phyloP scores from a whole-genome alignment of 2,888 invertebrate species.

The Cerastis leucographa region DNA sequence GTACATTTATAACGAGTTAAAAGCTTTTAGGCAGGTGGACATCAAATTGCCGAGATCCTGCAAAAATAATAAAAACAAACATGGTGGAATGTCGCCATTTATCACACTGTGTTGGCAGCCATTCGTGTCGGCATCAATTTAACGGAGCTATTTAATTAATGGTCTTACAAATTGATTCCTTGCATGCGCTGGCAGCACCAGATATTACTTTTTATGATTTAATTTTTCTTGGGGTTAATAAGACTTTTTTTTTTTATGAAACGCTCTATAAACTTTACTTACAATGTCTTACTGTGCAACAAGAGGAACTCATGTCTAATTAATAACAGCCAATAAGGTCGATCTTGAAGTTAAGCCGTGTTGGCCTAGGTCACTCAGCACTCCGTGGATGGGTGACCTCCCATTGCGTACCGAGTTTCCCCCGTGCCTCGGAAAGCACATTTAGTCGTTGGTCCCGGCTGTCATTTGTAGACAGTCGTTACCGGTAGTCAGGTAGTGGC shows the following conservation, averaged over 20 bases:
- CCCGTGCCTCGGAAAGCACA: too few relatives aligned
- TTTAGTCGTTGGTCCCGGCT: too few relatives aligned
- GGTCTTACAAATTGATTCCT: constrained; percentile 70
- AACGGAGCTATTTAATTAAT: constrained; percentile 71
- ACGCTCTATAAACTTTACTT: not conserved
- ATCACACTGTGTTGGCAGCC: constrained; percentile 58
- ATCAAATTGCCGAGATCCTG: constrained; percentile 12
- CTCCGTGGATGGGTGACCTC: too few relatives aligned
- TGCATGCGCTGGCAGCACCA: constrained; percentile 57
- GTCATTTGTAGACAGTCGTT: too few relatives aligned
- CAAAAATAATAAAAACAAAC: constrained; percentile 51
- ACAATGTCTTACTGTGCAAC: too few relatives aligned
- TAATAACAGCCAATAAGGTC: too few relatives aligned
- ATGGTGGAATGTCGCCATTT: constrained; percentile 52
- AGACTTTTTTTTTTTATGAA: not conserved
- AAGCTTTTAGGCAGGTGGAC: constrained; percentile 34
- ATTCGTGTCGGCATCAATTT: constrained; percentile 69
- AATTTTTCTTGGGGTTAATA: constrained; percentile 6
- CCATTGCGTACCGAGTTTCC: too few relatives aligned
- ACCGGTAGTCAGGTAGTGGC: too few relatives aligned
- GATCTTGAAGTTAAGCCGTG: too few relatives aligned
- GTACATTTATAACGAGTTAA: constrained; percentile 26
- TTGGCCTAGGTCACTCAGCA: too few relatives aligned
- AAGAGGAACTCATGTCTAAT: too few relatives aligned
- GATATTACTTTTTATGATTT: constrained; percentile 28